Evolutionary conservation across 2,888 invertebrate species (phyloP).

Genomic region (Lypha dubia): DNA sequence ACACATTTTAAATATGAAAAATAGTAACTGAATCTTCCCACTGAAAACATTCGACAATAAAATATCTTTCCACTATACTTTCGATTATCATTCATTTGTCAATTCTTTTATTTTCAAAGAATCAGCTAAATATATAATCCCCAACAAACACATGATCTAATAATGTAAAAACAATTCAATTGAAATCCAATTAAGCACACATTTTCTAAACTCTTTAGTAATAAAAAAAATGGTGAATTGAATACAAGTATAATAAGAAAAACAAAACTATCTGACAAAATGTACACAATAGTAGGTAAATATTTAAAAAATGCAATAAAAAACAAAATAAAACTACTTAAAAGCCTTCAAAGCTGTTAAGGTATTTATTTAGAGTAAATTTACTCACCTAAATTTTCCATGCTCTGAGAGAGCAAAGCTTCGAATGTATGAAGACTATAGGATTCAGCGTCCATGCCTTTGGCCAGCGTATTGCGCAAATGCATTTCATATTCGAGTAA

Average conservation of each 20-base stretch:
- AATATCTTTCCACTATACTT: too few species aligned
- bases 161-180: neutral
- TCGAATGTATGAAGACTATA: constrained; percentile 97
- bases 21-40: too few species aligned
- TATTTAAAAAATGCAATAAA: constrained; percentile 43
- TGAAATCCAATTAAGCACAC: constrained; percentile 23
- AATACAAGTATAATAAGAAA: constrained; percentile 3
- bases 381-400: constrained; percentile 94
- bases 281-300: neutral
- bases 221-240: neutral
- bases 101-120: neutral
- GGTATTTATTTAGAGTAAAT: neutral
- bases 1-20: too few species aligned
- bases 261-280: constrained; percentile 41
- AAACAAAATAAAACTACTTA: constrained; percentile 28
- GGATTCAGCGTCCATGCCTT: constrained; percentile 97
- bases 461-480: constrained; percentile 94
- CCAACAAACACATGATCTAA: neutral
- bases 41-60: too few species aligned
- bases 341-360: constrained; percentile 7
- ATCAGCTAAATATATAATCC: neutral
- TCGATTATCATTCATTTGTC: too few species aligned
- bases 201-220: neutral
- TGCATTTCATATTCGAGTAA: constrained; percentile 97
- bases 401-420: constrained; percentile 95